A percentile compares a stretch with the other conserved stretches of the same genome.
Conservation (phyloP, 2,797 vertebrate genomes). For the Harpagifer antarcticus region DNA sequence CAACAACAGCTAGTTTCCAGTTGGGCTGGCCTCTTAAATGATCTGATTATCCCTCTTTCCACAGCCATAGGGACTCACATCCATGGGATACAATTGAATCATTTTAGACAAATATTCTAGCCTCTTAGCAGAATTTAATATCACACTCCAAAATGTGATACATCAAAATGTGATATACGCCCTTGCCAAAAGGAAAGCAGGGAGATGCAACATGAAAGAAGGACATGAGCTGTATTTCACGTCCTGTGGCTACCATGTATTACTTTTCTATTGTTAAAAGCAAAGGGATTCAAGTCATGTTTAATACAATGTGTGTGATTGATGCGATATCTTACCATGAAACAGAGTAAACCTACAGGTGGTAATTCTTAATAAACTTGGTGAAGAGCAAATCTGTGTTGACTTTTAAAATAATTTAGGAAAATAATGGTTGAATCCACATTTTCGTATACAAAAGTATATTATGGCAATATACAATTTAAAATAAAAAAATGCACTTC, state of each 20-base stretch:
- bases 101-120: conserved; percentile 59
- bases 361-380: conserved; percentile 4
- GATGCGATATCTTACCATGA: conserved; percentile 31
- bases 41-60: conserved; percentile 33
- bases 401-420: neutral
- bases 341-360: conserved; percentile 23
- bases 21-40: conserved; percentile 31
- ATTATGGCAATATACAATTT: neutral
- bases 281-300: conserved; percentile 40
- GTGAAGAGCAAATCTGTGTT: neutral
- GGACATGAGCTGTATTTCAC: conserved; percentile 40
- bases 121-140: conserved; percentile 51
- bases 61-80: conserved; percentile 41
- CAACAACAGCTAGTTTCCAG: conserved; percentile 46
- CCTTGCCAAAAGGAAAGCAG: conserved; percentile 40
- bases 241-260: conserved; percentile 66
- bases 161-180: conserved; percentile 56
- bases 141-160: conserved; percentile 64
- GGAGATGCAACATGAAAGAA: conserved; percentile 61
- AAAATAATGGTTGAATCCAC: neutral
- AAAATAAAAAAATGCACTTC: neutral
- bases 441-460: neutral
- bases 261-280: conserved; percentile 59
- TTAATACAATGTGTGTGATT: conserved; percentile 50
- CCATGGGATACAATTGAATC: conserved; percentile 58